Base-by-base conservation (phyloP, 2,888 invertebrate genomes). In the Polymixis flavicincta region DNA sequence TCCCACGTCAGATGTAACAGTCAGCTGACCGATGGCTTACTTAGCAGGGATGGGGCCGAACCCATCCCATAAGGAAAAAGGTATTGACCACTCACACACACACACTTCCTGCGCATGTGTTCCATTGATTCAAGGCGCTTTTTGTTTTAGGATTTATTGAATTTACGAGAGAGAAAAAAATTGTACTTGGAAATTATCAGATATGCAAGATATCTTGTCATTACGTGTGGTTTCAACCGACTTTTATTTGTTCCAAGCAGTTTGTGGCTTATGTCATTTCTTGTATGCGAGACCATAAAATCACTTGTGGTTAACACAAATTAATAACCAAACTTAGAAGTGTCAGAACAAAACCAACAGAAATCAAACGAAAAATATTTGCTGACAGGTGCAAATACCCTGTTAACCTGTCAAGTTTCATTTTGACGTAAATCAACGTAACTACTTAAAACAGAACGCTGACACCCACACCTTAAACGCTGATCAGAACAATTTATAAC, bases 21-120 rank as follows among this genome's bases (percentile, higher is more conserved):
- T 71, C 66, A 77, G 72, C 79, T 87, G 87, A 86, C 71, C 61
- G 81, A 87, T 87, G 78, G 81, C 76, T 83, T 68, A 81, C 69
- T 87, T 86, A 87, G 79, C 71, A 64, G 57, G 59, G 75, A 55
- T 55, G 67, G 64, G 45, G 57, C 48, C 1, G 7, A 14, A 50
- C 32, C 55, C 67, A 61, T 65, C 75, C 75, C 64, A 81, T 71
- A 45, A 83, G 78, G 84, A 79, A 85, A 85, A 85, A 25, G 25
- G 50, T 66, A 65, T 69, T 81, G 54, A 65, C 55, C 60, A 75
- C 42, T 11, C 25, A 55, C 67, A 48, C 54, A 66, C 22, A 60
- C 19, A n/a, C 5, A 50, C 8, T n/a, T 28, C 4, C 3, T 60
- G 78, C 25, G 3, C 9, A n/a, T 28, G n/a, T 52, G 28, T 14